These are phyloP conservation scores for Phylloscopus trochilus DNA, from an alignment of 2,113 vertebrate genomes.

Conservation along the genomic window DNA sequence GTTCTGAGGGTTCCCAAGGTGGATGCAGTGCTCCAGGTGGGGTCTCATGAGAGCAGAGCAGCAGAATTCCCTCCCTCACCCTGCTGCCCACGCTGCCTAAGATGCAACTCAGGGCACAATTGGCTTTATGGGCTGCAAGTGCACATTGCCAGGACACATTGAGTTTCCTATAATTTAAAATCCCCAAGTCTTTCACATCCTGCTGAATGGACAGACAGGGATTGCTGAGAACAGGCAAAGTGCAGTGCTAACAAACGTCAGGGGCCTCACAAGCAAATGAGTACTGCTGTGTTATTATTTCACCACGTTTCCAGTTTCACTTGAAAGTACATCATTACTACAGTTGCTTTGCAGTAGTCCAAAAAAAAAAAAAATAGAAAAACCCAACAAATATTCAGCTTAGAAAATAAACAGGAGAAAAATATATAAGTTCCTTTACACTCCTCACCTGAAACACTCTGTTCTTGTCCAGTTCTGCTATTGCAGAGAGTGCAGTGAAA, in stretches of 20 bases:
- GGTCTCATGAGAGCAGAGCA: background rate
- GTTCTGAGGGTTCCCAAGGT: too few relatives aligned
- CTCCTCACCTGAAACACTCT: background rate
- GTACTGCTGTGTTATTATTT: background rate
- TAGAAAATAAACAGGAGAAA: background rate
- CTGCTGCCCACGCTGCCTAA: rapidly evolving
- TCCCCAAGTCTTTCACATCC: background rate
- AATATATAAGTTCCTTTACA: background rate
- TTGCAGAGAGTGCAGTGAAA: background rate
- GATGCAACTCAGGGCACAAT: background rate
- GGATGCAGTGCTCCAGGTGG: background rate
- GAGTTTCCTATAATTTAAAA: background rate
- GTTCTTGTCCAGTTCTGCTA: background rate
- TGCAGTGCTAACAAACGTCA: background rate
- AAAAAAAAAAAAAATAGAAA: background rate
- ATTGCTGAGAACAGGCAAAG: background rate
- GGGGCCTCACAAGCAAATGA: background rate
- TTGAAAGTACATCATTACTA: background rate
- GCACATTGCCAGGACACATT: rapidly evolving
- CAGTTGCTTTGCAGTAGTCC: background rate
- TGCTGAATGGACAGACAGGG: background rate
- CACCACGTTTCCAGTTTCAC: background rate
- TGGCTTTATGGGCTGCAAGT: background rate
- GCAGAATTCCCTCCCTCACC: background rate
- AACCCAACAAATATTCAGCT: background rate